Evolutionary conservation across 2,888 invertebrate genomes (phyloP).

Genomic region (Carpatolechia fugitivella): DNA sequence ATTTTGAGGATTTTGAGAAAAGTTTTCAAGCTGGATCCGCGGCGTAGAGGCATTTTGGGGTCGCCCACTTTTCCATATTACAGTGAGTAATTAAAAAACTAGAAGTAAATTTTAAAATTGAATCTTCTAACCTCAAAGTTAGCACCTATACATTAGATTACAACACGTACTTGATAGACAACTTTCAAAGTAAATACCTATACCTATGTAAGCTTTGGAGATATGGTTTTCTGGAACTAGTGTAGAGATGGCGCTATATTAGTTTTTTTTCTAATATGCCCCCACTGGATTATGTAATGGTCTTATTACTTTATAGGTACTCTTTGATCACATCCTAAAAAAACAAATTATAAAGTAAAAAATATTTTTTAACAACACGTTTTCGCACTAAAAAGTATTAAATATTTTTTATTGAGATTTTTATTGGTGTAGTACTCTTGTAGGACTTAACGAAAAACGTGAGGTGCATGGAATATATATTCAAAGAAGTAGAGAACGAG

Average conservation of each 20-base stretch:
- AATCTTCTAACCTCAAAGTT: conserved; percentile 8
- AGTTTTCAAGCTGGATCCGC: conserved; percentile 53
- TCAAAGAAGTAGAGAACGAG: too few species aligned
- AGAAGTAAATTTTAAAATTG: neutral
- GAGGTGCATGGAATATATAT: too few species aligned
- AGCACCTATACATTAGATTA: neutral
- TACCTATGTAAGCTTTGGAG: neutral
- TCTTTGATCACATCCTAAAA: too few species aligned
- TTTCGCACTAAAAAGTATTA: too few species aligned
- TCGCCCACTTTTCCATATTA: conserved; percentile 34
- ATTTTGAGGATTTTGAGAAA: conserved; percentile 19
- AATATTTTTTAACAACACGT: too few species aligned
- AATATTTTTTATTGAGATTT: too few species aligned
- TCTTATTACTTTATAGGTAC: too few species aligned
- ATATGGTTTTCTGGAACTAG: neutral
- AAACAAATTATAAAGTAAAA: too few species aligned
- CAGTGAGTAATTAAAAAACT: conserved; percentile 38
- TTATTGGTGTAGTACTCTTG: too few species aligned
- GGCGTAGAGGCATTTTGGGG: conserved; percentile 50
- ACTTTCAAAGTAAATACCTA: neutral
- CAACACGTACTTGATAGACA: conserved; percentile 5
- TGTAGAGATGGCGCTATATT: neutral
- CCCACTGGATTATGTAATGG: too few species aligned
- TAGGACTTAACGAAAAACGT: too few species aligned
- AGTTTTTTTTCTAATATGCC: too few species aligned